Conservation (phyloP, 2,888 invertebrate genomes). For the Pyrocoelia pectoralis region DNA sequence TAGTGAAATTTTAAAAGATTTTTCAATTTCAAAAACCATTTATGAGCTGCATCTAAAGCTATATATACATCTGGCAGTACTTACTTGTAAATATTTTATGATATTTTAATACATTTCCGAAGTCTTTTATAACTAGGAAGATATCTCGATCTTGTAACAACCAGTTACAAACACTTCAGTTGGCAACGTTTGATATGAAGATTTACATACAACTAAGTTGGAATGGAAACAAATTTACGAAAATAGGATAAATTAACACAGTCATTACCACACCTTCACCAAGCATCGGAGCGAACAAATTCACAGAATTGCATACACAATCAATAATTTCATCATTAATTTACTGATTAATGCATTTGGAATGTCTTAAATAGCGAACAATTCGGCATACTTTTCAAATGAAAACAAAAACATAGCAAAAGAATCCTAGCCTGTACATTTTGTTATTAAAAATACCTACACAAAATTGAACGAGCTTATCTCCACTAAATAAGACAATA, state of each 20-base stretch:
- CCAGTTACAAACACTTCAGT: constrained; percentile 30
- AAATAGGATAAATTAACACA: too few species aligned
- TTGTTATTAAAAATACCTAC: too few species aligned
- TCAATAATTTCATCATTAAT: neutral
- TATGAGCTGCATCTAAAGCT: constrained; percentile 42
- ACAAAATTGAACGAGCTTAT: too few species aligned
- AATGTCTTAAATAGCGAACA: too few species aligned
- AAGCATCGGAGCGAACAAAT: too few species aligned
- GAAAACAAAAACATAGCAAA: too few species aligned
- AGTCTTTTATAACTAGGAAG: constrained; percentile 45
- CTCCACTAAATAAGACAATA: too few species aligned
- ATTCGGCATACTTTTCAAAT: too few species aligned
- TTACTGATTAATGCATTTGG: neutral
- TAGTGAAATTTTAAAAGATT: constrained; percentile 6
- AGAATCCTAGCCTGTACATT: too few species aligned
- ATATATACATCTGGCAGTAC: constrained; percentile 55
- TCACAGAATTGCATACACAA: too few species aligned
- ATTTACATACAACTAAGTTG: neutral
- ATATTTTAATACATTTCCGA: constrained; percentile 35
- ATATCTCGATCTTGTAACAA: constrained; percentile 41
- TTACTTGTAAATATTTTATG: constrained; percentile 41
- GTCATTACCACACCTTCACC: too few species aligned
- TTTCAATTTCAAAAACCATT: constrained; percentile 17
- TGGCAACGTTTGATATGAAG: constrained; percentile 38
- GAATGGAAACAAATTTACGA: neutral